A percentile compares a stretch with the other conserved stretches of the same genome.
Evolutionary conservation across 2,797 vertebrate species (phyloP).

Genomic region (Benthosema pterotum): DNA sequence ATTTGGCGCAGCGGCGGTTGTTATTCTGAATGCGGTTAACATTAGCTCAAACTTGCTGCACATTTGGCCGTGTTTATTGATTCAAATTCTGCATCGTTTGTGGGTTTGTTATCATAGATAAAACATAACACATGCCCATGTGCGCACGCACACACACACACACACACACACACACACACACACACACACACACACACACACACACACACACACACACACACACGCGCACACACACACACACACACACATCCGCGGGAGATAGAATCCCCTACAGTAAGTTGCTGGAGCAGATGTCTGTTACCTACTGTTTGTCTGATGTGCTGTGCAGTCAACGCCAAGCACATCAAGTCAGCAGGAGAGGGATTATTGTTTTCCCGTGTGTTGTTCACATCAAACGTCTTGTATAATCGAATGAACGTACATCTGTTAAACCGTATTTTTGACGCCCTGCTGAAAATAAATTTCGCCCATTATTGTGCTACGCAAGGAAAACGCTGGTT

Average conservation of each 20-base stretch:
- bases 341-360: conserved; percentile 37
- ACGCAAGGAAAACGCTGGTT: conserved; percentile 22
- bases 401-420: conserved; percentile 37
- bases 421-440: conserved; percentile 47
- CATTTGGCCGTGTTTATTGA: conserved; percentile 51
- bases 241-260: conserved; percentile 24
- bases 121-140: conserved; percentile 39
- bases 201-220: neutral
- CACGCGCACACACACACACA: neutral
- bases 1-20: conserved; percentile 49
- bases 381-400: conserved; percentile 54
- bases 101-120: conserved; percentile 33
- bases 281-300: conserved; percentile 29
- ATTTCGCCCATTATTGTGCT: conserved; percentile 39
- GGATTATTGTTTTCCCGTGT: conserved; percentile 44
- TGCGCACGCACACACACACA: too few species aligned
- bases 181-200: too few species aligned
- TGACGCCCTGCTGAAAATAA: conserved; percentile 40
- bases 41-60: conserved; percentile 56
- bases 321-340: conserved; percentile 30
- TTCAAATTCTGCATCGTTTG: conserved; percentile 41
- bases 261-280: conserved; percentile 23
- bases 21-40: conserved; percentile 52
- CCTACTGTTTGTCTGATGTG: conserved; percentile 30
- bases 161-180: too few species aligned